Base-by-base conservation (phyloP, 2,888 invertebrate genomes). In the Galerucella nymphaeae region DNA sequence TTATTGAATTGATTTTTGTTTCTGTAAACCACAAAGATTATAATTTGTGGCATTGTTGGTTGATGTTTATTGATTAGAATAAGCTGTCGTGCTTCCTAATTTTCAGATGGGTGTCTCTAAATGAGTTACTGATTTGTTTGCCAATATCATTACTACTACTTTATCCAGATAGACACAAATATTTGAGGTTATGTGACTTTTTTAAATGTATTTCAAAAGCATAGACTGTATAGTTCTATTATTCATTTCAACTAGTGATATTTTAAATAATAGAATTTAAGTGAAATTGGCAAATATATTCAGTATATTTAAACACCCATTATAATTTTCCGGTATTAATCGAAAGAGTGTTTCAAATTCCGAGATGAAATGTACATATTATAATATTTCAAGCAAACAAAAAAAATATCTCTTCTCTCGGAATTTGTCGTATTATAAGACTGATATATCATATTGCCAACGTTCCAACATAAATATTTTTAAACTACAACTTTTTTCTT, bases 361-460 rank as follows among this genome's bases (percentile, higher is more conserved):
- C 74, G 77, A 77, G 66, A 65, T 67, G 77, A 74, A 66, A 74
- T 73, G 74, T 74, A 74, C 41, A 76, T 74, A 76, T 13, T 64
- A 55, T 16, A 30, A 53, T n/a, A 59, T 8, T 18, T 41, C 48
- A 13, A 13, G 11, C 65, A 10, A 16, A 53, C 23, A 65, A 62
- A 23, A 64, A n/a, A 62, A 62, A 71, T 53, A 65, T 71, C 55
- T 65, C 69, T 75, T 77, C 74, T 77, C 77, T 79, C 78, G 77
- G 79, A 78, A 78, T 81, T 80, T 80, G 79, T 77, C 76, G 61
- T 79, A 70, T 82, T 81, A 85, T 85, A 86, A 86, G 86, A 86
- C 86, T 86, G 86, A 86, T 85, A 81, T 82, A 82, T 85, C 84
- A 85, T 85, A 85, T 86, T 86, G 86, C 86, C 86, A 86, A 86